Percentiles rank a stretch among this genome's conserved stretches.
Conservation (phyloP, 2,888 invertebrate genomes). For the Helleia helle region DNA sequence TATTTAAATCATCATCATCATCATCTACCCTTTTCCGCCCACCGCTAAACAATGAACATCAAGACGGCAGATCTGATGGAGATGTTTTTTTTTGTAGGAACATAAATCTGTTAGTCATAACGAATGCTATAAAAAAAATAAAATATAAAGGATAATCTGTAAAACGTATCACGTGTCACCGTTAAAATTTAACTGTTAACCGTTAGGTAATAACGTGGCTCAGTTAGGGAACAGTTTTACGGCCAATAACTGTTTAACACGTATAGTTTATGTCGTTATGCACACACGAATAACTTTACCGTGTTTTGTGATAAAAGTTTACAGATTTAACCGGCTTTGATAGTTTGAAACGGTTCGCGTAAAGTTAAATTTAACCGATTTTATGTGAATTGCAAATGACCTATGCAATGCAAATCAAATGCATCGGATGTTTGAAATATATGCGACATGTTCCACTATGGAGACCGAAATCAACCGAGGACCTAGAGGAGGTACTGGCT, state of each 20-base stretch:
- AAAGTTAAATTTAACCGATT: background rate
- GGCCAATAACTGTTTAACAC: constrained; percentile 48
- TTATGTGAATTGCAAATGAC: too few species aligned
- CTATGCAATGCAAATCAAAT: too few species aligned
- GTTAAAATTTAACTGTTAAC: constrained; percentile 43
- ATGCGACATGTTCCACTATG: too few species aligned
- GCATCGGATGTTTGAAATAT: too few species aligned
- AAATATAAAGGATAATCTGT: constrained; percentile 13
- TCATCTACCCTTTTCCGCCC: too few species aligned
- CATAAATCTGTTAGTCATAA: too few species aligned
- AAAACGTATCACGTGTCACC: constrained; percentile 34
- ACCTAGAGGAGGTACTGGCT: too few species aligned
- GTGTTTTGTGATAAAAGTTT: constrained; percentile 11
- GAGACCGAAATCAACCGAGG: too few species aligned
- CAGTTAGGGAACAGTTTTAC: constrained; percentile 46
- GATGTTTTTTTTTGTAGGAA: too few species aligned
- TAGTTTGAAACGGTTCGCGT: background rate
- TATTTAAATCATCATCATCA: too few species aligned
- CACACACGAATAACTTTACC: constrained; percentile 49
- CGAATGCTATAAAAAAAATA: background rate
- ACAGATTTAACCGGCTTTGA: background rate
- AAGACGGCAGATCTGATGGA: too few species aligned
- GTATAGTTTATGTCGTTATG: constrained; percentile 37
- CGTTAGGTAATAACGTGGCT: constrained; percentile 39
- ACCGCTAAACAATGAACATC: too few species aligned